A percentile compares a stretch with the other conserved stretches of the same genome.
Conservation (phyloP, 37 sponge, comb jelly and placozoan genomes). For the Spongilla lacustris region DNA sequence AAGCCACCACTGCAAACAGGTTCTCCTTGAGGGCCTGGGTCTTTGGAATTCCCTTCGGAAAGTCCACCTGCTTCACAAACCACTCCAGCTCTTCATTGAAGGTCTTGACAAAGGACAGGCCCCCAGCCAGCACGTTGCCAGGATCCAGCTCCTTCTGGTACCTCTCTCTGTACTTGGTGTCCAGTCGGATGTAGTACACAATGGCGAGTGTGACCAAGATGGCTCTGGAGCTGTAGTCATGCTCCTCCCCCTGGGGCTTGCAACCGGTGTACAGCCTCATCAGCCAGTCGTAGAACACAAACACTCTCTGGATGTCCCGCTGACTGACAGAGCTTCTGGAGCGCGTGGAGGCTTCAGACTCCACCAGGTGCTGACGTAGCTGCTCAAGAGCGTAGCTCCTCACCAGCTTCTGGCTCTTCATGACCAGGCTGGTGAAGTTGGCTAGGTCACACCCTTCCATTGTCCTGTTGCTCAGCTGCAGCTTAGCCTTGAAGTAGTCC, state of each 20-base stretch:
- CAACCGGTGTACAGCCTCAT: conserved; percentile 39
- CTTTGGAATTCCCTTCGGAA: conserved; percentile 87
- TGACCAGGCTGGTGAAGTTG: conserved; percentile 57
- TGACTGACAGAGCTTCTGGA: conserved; percentile 90
- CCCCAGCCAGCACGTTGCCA: background rate
- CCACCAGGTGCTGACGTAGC: conserved; percentile 9
- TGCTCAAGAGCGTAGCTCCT: conserved; percentile 76
- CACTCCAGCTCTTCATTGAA: conserved; percentile 67
- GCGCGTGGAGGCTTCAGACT: conserved; percentile 40
- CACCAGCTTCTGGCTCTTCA: conserved; percentile 68
- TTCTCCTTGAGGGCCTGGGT: conserved; percentile 92
- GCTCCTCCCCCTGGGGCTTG: conserved; percentile 5
- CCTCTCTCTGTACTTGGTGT: conserved; percentile 50
- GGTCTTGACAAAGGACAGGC: conserved; percentile 13
- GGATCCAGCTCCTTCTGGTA: conserved; percentile 38
- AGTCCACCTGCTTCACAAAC: conserved; percentile 54
- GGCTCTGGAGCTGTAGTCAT: conserved; percentile 41
- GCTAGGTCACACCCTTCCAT: conserved; percentile 5
- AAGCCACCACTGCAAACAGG: conserved; percentile 83
- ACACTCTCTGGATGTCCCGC: conserved; percentile 81
- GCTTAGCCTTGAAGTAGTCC: conserved; percentile 72
- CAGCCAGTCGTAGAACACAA: conserved; percentile 71
- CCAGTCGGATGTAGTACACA: conserved; percentile 85
- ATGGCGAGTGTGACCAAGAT: conserved; percentile 71
- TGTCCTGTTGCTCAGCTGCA: conserved; percentile 46